Base-by-base conservation (phyloP, 2,113 vertebrate species). In the Colinus virginianus region DNA sequence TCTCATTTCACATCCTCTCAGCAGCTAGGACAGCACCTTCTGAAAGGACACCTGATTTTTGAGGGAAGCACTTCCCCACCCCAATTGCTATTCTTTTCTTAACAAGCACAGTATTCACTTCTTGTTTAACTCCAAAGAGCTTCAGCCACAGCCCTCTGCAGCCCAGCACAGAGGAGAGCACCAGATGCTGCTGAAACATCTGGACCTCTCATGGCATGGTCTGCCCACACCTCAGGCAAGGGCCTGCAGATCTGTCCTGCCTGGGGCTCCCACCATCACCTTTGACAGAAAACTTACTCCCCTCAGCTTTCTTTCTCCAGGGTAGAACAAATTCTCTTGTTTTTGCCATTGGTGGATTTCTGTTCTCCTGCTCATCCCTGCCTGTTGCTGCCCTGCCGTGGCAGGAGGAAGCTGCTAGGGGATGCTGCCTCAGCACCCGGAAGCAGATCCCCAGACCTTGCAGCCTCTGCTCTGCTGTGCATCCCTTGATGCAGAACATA, bases 161-260 rank as follows among this genome's bases (percentile, higher is more conserved):
- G 69, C 4, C 40, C 20, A 45, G 10, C 23, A 67, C 25, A 15
- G 8, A 74, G 77, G 25, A 12, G 18, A 16, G 80, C 48, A 3
- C 11, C 11, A 0, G 13, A 11, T 1, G 0, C 38, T 34, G 43
- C 16, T 30, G 61, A 22, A 55, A 9, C 11, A 18, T 3, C 34
- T 5, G 30, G 4, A 12, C 45, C 9, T 34, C 30, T 66, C 28
- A 13, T 8, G 5, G 20, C 30, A 18, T 10, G n/a, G 6, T 9
- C 28, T 30, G 36, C 7, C 46, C 10, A 30, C 1, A 0, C 32
- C 82, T 68, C 53, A 32, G 30, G 26, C 1, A 0, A 1, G 3
- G 40, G 18, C 25, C 40, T 18, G 26, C 64, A 61, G 25, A 48
- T 32, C 14, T 2, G 30, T 30, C 21, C n/a, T 46, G 30, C 17